Evolutionary conservation across 2,113 vertebrate species (phyloP).

Genomic region (Serilophus lunatus): DNA sequence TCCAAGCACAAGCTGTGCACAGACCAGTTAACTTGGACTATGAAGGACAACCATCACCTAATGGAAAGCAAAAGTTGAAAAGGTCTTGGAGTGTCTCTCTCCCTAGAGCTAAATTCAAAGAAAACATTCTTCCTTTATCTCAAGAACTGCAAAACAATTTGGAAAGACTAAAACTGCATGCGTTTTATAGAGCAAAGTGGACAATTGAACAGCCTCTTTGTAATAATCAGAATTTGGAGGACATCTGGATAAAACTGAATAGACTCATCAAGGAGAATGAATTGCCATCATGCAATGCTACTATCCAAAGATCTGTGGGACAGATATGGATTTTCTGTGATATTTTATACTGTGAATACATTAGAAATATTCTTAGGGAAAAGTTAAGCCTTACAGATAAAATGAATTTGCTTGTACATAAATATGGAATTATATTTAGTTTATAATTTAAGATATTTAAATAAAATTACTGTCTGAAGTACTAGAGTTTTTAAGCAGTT

Average conservation of each 20-base stretch:
- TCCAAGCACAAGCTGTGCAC: background rate
- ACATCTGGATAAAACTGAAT: constrained; percentile 82
- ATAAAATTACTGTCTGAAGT: background rate
- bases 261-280: constrained; percentile 65
- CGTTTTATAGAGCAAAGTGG: constrained; percentile 86
- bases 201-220: constrained; percentile 77
- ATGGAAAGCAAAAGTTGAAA: constrained; percentile 15
- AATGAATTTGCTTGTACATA: constrained; percentile 81
- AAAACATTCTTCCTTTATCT: constrained; percentile 73
- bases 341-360: constrained; percentile 81
- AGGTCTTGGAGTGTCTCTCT: constrained; percentile 86
- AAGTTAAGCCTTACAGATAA: constrained; percentile 80
- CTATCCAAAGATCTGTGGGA: constrained; percentile 79
- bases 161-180: constrained; percentile 77
- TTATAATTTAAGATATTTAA: constrained; percentile 40
- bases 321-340: constrained; percentile 97
- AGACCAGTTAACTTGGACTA: background rate
- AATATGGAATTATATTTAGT: constrained; percentile 81
- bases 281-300: constrained; percentile 89
- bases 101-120: constrained; percentile 12
- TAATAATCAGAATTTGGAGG: constrained; percentile 76
- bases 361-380: constrained; percentile 81
- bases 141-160: constrained; percentile 71
- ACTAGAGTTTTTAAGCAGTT: background rate
- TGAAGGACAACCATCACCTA: constrained; percentile 21